Evolutionary conservation across 2,113 vertebrate genomes (phyloP), one percentile per base, ranked within the genome.

Genomic region (Callocephalon fimbriatum): DNA sequence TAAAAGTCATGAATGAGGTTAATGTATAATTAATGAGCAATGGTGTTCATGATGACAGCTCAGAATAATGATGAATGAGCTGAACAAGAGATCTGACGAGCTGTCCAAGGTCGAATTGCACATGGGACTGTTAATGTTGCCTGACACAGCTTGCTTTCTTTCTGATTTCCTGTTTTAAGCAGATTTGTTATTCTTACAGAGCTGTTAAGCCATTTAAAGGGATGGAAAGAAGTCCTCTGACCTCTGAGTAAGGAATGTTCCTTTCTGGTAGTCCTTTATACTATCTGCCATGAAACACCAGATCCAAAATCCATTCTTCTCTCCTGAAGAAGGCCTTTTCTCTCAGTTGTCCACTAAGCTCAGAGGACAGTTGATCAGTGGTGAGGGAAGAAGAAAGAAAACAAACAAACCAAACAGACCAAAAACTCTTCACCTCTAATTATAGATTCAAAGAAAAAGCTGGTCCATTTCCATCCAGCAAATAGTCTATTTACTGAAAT

Each of bases 1-100:
- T 95, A 96, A 86, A 96, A 97, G 96, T 92, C 95, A 78, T 78
- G 77, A 96, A 91, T 94, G 94, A 75, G 95, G 79, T 93, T 97
- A 95, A 97, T 95, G 91, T 95, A 93, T 98, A 98, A 96, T 96
- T 97, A 97, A 97, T 96, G 91, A 92, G 74, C 82, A 92, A 72
- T 70, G 70, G 66, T 91, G 78, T 73, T 94, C 65, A 5, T 73
- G 61, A 76, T 76, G 96, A 68, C 88, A 96, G 59, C 87, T 91
- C 76, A 76, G 91, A 96, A 96, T 94, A 88, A 95, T 98, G 96
- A 98, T 97, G 96, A 97, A 97, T 96, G 93, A 96, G 94, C 72
- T 85, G 93, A 94, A 78, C 63, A 79, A 84, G 85, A 77, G 62
- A 95, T 78, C 81, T 71, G 54, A 94, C 3, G 7, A 95, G 86